Evolutionary conservation across 2,113 vertebrate species (phyloP).

Genomic region (Ploceus nigricollis): DNA sequence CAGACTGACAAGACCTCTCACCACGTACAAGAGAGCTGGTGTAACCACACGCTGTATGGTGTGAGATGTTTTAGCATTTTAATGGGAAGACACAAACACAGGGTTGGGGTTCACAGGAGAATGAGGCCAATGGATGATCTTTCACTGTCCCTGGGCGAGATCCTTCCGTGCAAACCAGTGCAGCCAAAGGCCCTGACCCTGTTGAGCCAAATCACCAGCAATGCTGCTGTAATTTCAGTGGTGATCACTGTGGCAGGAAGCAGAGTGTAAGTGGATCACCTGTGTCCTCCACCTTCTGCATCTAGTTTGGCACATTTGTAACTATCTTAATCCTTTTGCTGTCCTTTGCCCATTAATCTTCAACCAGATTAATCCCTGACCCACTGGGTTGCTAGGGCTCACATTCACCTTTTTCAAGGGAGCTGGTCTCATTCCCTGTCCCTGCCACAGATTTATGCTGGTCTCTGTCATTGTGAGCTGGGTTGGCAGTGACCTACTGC

Average conservation of each 20-base stretch:
- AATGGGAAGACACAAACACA: background rate
- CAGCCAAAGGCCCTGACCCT: background rate
- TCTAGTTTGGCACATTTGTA: background rate
- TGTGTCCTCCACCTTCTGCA: background rate
- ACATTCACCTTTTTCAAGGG: background rate
- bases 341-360: background rate
- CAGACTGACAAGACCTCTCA: background rate
- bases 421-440: background rate
- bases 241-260: background rate
- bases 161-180: background rate
- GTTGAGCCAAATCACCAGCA: background rate
- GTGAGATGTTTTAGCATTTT: background rate
- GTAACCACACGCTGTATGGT: rapidly evolving
- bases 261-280: background rate
- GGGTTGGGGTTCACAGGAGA: background rate
- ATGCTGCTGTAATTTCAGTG: background rate
- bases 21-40: background rate
- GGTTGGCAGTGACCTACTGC: background rate
- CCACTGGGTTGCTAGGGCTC: background rate
- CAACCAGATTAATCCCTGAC: too few species aligned
- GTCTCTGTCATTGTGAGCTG: background rate
- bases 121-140: background rate
- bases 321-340: background rate
- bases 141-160: background rate
- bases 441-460: background rate